These are phyloP conservation scores for Heliothis subflexa DNA, from an alignment of 1,140 invertebrate genomes.

Conservation along the genomic window DNA sequence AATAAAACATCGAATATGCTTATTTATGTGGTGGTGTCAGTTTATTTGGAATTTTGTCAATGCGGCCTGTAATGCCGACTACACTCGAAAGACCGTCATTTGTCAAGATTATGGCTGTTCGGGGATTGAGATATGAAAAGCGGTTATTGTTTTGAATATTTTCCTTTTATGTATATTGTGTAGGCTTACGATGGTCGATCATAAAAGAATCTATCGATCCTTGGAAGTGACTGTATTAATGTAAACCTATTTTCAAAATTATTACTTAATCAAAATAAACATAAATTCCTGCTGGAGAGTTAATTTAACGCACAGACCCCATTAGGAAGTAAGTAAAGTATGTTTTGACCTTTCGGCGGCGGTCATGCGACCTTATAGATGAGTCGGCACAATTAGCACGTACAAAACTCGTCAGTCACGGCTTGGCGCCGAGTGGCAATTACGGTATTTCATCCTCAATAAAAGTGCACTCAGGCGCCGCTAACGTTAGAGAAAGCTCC, in stretches of 20 bases:
- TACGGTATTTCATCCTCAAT: conserved; percentile 82
- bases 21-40: conserved; percentile 81
- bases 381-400: conserved; percentile 71
- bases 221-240: background rate
- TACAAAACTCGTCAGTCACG: conserved; percentile 74
- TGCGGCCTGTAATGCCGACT: conserved; percentile 77
- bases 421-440: conserved; percentile 76
- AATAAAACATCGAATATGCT: conserved; percentile 85
- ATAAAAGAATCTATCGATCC: background rate
- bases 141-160: conserved; percentile 84
- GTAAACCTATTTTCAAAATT: conserved; percentile 4
- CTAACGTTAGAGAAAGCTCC: conserved; percentile 72
- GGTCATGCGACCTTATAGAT: conserved; percentile 50
- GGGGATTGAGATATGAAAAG: conserved; percentile 83
- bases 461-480: conserved; percentile 79
- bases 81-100: conserved; percentile 83
- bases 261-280: conserved; percentile 25
- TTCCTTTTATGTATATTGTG: conserved; percentile 67
- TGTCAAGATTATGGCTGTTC: conserved; percentile 84
- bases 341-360: conserved; percentile 46
- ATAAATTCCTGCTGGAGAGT: conserved; percentile 37
- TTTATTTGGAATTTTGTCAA: conserved; percentile 84
- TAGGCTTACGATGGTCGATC: background rate
- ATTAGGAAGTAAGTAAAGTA: conserved; percentile 47
- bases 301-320: conserved; percentile 30